These are phyloP conservation scores for Tinea semifulvella DNA, from an alignment of 2,888 invertebrate genomes.

Conservation along the genomic window DNA sequence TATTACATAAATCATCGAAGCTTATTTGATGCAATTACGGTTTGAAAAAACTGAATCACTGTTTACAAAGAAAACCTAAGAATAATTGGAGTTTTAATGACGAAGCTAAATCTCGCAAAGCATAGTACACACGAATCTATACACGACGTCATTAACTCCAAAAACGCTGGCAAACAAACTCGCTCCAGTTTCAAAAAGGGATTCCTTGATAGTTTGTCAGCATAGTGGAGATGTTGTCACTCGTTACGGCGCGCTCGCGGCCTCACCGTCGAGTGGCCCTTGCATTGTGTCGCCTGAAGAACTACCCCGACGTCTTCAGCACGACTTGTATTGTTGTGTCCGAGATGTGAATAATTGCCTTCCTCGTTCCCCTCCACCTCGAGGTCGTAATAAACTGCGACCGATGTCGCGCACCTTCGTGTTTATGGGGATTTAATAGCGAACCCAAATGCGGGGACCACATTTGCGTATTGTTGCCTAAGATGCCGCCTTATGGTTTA, in stretches of 20 bases:
- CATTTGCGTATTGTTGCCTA: constrained; percentile 56
- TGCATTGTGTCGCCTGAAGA: constrained; percentile 52
- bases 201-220: constrained; percentile 39
- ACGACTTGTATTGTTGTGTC: constrained; percentile 46
- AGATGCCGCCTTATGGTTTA: constrained; percentile 37
- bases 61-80: background rate
- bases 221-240: constrained; percentile 34
- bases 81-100: background rate
- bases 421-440: constrained; percentile 53
- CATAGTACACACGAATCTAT: constrained; percentile 1
- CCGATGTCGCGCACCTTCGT: constrained; percentile 33
- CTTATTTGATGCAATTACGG: constrained; percentile 15
- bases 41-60: constrained; percentile 1
- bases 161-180: constrained; percentile 45
- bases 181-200: constrained; percentile 54
- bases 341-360: constrained; percentile 64
- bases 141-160: constrained; percentile 19
- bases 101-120: background rate
- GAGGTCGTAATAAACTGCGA: constrained; percentile 36
- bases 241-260: constrained; percentile 46
- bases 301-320: constrained; percentile 29
- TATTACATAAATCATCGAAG: constrained; percentile 6
- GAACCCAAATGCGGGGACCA: constrained; percentile 24
- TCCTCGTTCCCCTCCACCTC: constrained; percentile 26
- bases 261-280: constrained; percentile 48